phyloP scores from a whole-genome alignment of 92 coral and sea anemone species.

The Palythoa grandis region DNA sequence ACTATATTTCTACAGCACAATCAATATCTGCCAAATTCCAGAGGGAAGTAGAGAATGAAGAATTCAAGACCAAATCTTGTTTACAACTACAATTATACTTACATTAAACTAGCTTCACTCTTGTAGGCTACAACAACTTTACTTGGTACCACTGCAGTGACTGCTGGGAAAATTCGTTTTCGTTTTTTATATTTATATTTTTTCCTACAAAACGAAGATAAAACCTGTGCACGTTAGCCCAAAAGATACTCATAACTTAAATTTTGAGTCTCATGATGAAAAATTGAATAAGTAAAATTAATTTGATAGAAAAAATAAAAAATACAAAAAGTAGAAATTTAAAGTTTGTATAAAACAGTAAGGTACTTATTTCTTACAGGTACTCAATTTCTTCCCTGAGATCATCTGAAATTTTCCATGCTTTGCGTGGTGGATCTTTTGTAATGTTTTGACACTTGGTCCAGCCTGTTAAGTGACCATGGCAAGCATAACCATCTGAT shows the following conservation, averaged over 20 bases:
- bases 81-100: background rate
- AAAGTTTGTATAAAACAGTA: no score
- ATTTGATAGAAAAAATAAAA: no score
- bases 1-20: no score
- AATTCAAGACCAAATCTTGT: no score
- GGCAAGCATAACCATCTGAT: conserved; percentile 88
- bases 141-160: conserved; percentile 48
- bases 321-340: no score
- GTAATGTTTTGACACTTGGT: conserved; percentile 92
- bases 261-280: background rate
- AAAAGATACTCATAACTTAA: background rate
- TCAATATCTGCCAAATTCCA: no score
- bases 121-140: background rate
- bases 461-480: conserved; percentile 97
- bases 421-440: conserved; percentile 77
- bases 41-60: no score
- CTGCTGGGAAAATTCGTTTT: conserved; percentile 81
- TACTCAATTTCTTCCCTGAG: conserved; percentile 75
- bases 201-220: conserved; percentile 56
- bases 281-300: no score
- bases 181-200: conserved; percentile 78
- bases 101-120: background rate
- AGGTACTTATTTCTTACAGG: conserved; percentile 61
- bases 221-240: background rate
- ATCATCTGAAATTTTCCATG: conserved; percentile 77